A percentile compares a stretch with the other conserved stretches of the same genome.
phyloP scores from a whole-genome alignment of 1,140 invertebrate species.

The Dinoponera quadriceps region DNA sequence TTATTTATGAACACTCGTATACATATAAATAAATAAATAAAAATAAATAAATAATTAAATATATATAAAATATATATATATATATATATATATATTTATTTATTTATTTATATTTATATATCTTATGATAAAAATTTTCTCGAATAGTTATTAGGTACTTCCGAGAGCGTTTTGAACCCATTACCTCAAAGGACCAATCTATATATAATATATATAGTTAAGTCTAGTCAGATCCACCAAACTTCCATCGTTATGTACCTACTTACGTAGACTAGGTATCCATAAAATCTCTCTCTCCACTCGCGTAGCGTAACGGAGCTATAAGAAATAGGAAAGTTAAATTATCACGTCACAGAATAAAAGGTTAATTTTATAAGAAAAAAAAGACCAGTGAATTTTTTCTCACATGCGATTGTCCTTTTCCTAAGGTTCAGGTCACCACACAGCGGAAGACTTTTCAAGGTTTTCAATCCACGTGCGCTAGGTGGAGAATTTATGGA shows the following conservation, averaged over 20 bases:
- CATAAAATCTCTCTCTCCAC: constrained; percentile 15
- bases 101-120: not conserved
- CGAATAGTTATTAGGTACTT: constrained; percentile 28
- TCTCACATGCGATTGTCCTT: not conserved
- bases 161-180: constrained; percentile 23
- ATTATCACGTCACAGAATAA: not conserved
- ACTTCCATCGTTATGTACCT: constrained; percentile 50
- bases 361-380: not conserved
- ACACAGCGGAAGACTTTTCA: not conserved
- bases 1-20: constrained; percentile 15
- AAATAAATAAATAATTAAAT: too few relatives aligned
- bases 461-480: constrained; percentile 2
- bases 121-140: constrained; percentile 1
- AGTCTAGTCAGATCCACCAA: constrained; percentile 72
- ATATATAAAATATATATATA: not conserved
- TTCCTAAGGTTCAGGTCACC: not conserved
- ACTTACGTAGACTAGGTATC: not conserved
- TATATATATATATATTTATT: not conserved
- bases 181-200: constrained; percentile 75
- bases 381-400: not conserved
- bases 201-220: constrained; percentile 60
- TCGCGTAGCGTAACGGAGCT: not conserved
- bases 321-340: constrained; percentile 1
- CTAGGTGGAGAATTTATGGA: constrained; percentile 40
- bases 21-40: not conserved